phyloP scores from a whole-genome alignment of 2,888 invertebrate genomes.

The Abrostola triplasia region DNA sequence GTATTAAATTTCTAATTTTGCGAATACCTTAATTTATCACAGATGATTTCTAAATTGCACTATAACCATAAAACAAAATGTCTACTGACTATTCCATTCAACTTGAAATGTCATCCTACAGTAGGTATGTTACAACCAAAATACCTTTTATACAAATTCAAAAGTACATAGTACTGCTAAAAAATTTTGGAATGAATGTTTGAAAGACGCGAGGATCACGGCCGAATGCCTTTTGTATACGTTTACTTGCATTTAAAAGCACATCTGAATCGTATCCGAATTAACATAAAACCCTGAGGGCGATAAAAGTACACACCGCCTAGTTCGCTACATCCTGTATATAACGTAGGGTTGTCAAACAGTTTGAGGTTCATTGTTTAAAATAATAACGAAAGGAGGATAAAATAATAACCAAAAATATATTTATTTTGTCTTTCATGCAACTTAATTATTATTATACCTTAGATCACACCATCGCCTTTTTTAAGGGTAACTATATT shows the following conservation, averaged over 20 bases:
- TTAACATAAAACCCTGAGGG: conserved; percentile 74
- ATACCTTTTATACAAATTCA: conserved; percentile 8
- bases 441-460: too few species aligned
- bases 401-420: too few species aligned
- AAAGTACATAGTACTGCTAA: conserved; percentile 22
- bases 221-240: conserved; percentile 54
- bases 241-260: conserved; percentile 68
- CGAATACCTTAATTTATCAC: too few species aligned
- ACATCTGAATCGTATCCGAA: conserved; percentile 71
- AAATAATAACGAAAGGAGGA: not conserved
- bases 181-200: conserved; percentile 28
- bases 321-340: conserved; percentile 59
- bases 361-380: conserved; percentile 7
- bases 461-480: too few species aligned
- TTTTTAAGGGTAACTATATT: too few species aligned
- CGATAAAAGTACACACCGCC: conserved; percentile 68
- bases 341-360: conserved; percentile 63
- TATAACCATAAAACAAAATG: too few species aligned
- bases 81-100: not conserved
- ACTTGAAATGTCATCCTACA: not conserved
- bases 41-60: too few species aligned
- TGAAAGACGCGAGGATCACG: conserved; percentile 39
- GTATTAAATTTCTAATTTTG: too few species aligned
- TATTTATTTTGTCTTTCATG: too few species aligned
- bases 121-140: not conserved